phyloP scores from a whole-genome alignment of 2,888 invertebrate species.

The Apotomis capreana region DNA sequence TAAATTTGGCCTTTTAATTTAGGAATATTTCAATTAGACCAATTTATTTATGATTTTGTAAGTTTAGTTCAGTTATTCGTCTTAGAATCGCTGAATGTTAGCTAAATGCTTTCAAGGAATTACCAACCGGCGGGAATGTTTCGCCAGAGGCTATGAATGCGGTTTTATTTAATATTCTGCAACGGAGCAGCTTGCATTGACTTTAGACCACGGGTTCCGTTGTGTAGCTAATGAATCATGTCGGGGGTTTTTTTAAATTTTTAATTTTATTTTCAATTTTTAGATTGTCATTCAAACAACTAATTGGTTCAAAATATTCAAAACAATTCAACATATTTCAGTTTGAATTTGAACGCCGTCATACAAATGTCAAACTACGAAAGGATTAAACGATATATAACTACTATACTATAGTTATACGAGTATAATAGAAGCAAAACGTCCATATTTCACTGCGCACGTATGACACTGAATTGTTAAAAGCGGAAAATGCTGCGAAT shows the following conservation, averaged over 20 bases:
- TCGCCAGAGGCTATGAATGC: not conserved
- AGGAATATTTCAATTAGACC: not conserved
- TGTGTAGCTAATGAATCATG: constrained; percentile 21
- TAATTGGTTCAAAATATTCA: too few relatives aligned
- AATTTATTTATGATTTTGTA: not conserved
- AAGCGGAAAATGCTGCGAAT: constrained; percentile 9
- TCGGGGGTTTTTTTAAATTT: too few relatives aligned
- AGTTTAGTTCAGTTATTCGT: not conserved
- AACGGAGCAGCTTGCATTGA: constrained; percentile 19
- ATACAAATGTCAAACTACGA: too few relatives aligned
- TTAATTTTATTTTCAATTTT: too few relatives aligned
- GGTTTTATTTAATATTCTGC: constrained; percentile 24
- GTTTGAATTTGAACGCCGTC: too few relatives aligned
- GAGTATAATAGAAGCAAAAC: not conserved
- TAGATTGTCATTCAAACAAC: too few relatives aligned
- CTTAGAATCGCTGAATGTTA: not conserved
- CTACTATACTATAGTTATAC: too few relatives aligned
- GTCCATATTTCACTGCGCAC: constrained; percentile 10
- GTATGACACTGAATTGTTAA: constrained; percentile 21
- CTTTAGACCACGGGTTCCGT: constrained; percentile 24
- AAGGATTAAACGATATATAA: too few relatives aligned
- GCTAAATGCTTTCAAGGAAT: not conserved
- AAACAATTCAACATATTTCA: too few relatives aligned
- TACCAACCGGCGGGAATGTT: constrained; percentile 3
- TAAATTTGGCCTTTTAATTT: too few relatives aligned